Conservation (phyloP, 2,113 vertebrate species). For the Cebus imitator region DNA sequence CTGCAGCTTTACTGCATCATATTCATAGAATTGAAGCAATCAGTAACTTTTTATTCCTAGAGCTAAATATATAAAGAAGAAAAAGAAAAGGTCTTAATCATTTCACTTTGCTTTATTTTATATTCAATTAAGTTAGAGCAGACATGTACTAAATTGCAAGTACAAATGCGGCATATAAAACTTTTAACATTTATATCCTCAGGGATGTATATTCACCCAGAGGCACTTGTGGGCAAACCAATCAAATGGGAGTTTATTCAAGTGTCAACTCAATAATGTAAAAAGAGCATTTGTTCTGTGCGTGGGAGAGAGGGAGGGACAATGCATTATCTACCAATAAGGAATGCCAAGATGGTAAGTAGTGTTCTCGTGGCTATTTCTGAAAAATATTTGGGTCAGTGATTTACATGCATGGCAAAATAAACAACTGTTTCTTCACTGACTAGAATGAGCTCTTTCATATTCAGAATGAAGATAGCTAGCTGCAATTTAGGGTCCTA, state of each 20-base stretch:
- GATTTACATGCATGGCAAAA: not conserved
- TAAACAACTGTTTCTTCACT: constrained; percentile 53
- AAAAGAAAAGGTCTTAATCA: not conserved
- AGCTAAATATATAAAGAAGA: not conserved
- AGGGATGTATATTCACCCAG: not conserved
- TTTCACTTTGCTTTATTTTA: not conserved
- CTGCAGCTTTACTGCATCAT: not conserved
- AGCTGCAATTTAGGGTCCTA: not conserved
- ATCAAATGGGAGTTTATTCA: constrained; percentile 21
- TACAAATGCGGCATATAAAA: not conserved
- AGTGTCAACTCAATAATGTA: not conserved
- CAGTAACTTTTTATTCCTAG: not conserved
- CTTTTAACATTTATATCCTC: not conserved
- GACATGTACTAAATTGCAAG: not conserved
- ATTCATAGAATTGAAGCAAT: not conserved
- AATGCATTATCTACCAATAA: not conserved
- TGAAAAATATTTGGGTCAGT: constrained; percentile 59
- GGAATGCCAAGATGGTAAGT: not conserved
- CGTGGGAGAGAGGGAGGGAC: not conserved
- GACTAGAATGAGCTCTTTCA: not conserved
- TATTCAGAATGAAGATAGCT: not conserved
- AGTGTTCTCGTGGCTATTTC: not conserved
- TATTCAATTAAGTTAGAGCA: not conserved
- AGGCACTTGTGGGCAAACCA: not conserved
- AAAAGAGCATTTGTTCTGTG: not conserved